A percentile compares a stretch with the other conserved stretches of the same genome.
Conservation (phyloP, 1,140 invertebrate genomes). For the Alviniconcha marisindica region DNA sequence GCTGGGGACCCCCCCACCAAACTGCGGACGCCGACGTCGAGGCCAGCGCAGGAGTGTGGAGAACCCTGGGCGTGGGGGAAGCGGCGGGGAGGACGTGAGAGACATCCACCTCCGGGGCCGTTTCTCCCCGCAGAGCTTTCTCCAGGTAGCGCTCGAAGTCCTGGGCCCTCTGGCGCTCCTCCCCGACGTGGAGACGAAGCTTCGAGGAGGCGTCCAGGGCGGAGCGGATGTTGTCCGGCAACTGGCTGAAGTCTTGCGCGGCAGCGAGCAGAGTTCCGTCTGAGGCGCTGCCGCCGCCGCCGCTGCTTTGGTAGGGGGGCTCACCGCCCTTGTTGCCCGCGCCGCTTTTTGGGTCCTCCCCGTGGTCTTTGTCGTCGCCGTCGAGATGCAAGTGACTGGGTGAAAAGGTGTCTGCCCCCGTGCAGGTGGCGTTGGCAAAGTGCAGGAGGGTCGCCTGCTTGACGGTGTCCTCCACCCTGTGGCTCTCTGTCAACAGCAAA, state of each 20-base stretch:
- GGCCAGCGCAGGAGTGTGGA: neutral
- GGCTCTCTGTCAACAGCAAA: neutral
- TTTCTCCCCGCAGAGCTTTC: slow-evolving; percentile 3
- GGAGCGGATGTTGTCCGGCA: slow-evolving; percentile 3
- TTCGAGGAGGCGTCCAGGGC: slow-evolving; percentile 27
- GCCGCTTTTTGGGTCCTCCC: too few relatives aligned
- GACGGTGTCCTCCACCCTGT: neutral
- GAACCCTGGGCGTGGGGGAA: neutral
- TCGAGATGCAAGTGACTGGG: neutral
- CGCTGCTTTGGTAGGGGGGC: neutral
- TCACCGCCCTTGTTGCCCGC: neutral
- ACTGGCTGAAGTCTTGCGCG: neutral
- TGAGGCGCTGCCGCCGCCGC: neutral
- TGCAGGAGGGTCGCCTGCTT: slow-evolving; percentile 6
- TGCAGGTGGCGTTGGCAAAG: neutral
- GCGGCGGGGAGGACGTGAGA: neutral
- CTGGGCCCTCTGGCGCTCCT: slow-evolving; percentile 42
- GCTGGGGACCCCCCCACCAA: too few relatives aligned
- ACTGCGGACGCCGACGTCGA: neutral
- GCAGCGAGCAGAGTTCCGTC: neutral
- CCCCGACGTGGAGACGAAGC: slow-evolving; percentile 40
- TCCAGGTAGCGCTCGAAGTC: slow-evolving; percentile 50
- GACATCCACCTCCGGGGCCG: neutral
- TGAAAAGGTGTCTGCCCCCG: neutral
- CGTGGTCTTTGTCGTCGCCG: neutral